Base-by-base conservation (phyloP, 1,140 invertebrate species). In the Caerostris extrusa region DNA sequence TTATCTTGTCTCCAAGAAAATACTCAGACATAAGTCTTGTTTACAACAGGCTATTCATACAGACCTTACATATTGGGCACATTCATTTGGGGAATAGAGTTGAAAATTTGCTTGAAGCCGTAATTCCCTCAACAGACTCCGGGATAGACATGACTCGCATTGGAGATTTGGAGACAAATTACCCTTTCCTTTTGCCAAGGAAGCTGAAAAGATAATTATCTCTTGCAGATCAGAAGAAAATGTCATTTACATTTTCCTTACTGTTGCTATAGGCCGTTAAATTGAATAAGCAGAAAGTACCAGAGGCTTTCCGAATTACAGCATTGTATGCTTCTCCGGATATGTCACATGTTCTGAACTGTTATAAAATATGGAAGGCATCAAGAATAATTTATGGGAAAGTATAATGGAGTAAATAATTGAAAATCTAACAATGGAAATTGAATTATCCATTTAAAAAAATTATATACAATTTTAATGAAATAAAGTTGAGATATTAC, bases 111-210 rank as follows among this genome's bases (percentile, higher is more conserved):
- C 61, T 57, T 64, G 86, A 58, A 57, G 57, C 61, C 86, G 50
- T 53, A 64, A 88, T 64, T 88, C 86, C 86, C 86, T 64, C 50
- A 53, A 57, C 58, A 53, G 7, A 17, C 61, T 55, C 56, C 60
- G 34, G n/a, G n/a, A 88, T 88, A 64, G 61, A 88, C 58, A 88
- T 34, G 83, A 58, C 86, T 88, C 58, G 86, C n/a, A 64, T 64
- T 7, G 57, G 50, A 88, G 86, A 64, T 64, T 88, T 88, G 50
- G 86, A 88, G 58, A 88, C 86, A 88, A 88, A 88, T 88, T 88
- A 64, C 58, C 50, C 53, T 34, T 88, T 61, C 58, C 86, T 88
- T 83, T 88, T 88, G 86, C 53, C 58, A 88, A 6, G 86, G 58
- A 88, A 64, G 86, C 53, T 53, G 86, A 64, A 64, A 57, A 64